Evolutionary conservation across 2,888 invertebrate species (phyloP).

Genomic region (Drosophila meridionalis): DNA sequence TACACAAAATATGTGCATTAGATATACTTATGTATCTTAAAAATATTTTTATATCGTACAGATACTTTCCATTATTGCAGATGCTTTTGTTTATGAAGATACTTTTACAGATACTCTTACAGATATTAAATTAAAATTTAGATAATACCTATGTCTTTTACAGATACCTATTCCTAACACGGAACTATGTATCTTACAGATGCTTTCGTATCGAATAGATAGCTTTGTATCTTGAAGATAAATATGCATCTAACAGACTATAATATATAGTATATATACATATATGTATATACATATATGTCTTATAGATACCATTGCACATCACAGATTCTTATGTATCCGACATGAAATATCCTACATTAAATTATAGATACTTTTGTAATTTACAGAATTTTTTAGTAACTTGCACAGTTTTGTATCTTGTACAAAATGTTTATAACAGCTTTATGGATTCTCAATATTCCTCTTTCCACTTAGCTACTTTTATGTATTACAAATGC

Average conservation of each 20-base stretch:
- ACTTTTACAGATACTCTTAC: not conserved
- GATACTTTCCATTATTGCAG: not conserved
- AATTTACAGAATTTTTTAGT: not conserved
- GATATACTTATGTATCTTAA: not conserved
- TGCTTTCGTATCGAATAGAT: not conserved
- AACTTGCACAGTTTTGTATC: not conserved
- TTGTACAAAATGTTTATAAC: not conserved
- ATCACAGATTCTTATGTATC: no score
- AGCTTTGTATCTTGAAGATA: no score
- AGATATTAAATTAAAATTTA: not conserved
- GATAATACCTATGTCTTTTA: not conserved
- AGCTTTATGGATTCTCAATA: no score
- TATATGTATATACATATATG: no score
- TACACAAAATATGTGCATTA: not conserved
- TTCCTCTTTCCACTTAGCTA: no score
- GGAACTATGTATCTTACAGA: not conserved
- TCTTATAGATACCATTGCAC: not conserved
- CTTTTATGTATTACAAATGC: not conserved
- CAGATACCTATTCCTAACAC: not conserved
- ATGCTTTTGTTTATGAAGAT: not conserved
- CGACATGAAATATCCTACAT: no score
- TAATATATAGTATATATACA: no score
- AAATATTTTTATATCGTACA: not conserved
- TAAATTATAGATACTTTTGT: not conserved
- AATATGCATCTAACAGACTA: no score